Percentiles rank a stretch among this genome's conserved stretches.
Conservation (phyloP, 2,888 invertebrate genomes). For the Eueremaeus valkanovi region DNA sequence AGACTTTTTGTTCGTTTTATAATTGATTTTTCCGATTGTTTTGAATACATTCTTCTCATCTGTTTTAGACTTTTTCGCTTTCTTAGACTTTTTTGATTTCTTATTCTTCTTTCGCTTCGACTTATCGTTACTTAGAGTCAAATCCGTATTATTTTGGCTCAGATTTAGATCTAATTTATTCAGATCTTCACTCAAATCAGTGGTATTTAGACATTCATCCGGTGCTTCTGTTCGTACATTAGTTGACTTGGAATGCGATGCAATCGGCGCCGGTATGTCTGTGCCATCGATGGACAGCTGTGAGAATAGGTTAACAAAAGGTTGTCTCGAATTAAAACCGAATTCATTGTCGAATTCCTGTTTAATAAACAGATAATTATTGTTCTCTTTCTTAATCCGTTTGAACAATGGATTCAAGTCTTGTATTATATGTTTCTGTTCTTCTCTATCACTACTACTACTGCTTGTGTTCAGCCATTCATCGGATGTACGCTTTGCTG, state of each 20-base stretch:
- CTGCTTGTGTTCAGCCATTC: too few species aligned
- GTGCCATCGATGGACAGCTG: not conserved
- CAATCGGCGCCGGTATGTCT: not conserved
- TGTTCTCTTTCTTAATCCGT: conserved; percentile 18
- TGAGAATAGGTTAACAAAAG: not conserved
- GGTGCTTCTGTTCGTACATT: not conserved
- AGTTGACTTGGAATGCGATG: not conserved
- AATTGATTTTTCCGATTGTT: not conserved
- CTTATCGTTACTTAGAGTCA: not conserved
- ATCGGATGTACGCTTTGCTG: not conserved
- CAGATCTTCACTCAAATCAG: not conserved
- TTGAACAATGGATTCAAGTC: conserved; percentile 12
- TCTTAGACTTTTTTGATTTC: conserved; percentile 2
- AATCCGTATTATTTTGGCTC: not conserved
- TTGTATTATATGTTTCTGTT: too few species aligned
- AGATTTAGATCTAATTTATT: not conserved
- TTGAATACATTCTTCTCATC: not conserved
- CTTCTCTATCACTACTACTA: too few species aligned
- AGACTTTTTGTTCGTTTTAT: not conserved
- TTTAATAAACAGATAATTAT: not conserved
- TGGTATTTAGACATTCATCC: too few species aligned
- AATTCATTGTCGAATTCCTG: conserved; percentile 6
- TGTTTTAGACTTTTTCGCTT: not conserved
- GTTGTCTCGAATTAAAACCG: not conserved
- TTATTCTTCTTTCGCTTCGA: conserved; percentile 1